Evolutionary conservation across 2,797 vertebrate genomes (phyloP).

Genomic region (Gallinago stenura): DNA sequence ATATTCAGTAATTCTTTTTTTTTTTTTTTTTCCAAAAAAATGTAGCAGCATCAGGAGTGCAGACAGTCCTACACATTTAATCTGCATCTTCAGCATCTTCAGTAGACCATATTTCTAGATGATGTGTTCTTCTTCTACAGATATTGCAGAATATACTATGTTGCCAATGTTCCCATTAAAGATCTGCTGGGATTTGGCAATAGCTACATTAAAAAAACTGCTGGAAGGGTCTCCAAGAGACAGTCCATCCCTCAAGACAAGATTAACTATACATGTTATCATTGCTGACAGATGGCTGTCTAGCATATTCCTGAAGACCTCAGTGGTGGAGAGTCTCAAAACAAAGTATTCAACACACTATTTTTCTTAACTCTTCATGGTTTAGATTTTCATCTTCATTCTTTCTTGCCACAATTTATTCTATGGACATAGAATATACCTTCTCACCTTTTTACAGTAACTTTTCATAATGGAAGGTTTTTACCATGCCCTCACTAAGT

Average conservation of each 20-base stretch:
- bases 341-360: not conserved
- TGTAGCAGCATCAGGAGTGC: not conserved
- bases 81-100: not conserved
- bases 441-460: not conserved
- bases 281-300: not conserved
- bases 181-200: not conserved
- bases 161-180: not conserved
- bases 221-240: conserved; percentile 1
- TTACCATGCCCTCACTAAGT: not conserved
- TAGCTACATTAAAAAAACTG: not conserved
- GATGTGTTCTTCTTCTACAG: not conserved
- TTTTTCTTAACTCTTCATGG: not conserved
- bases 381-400: conserved; percentile 1
- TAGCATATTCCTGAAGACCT: conserved; percentile 26
- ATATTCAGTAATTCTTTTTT: not conserved
- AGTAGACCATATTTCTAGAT: not conserved
- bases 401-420: not conserved
- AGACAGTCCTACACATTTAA: not conserved
- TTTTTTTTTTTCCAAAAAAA: not conserved
- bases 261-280: not conserved
- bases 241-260: conserved; percentile 18
- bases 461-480: not conserved
- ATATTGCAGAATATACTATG: not conserved
- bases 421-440: not conserved
- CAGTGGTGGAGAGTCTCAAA: not conserved